Evolutionary conservation across 2,113 vertebrate genomes (phyloP).

Genomic region (Pterocles gutturalis): DNA sequence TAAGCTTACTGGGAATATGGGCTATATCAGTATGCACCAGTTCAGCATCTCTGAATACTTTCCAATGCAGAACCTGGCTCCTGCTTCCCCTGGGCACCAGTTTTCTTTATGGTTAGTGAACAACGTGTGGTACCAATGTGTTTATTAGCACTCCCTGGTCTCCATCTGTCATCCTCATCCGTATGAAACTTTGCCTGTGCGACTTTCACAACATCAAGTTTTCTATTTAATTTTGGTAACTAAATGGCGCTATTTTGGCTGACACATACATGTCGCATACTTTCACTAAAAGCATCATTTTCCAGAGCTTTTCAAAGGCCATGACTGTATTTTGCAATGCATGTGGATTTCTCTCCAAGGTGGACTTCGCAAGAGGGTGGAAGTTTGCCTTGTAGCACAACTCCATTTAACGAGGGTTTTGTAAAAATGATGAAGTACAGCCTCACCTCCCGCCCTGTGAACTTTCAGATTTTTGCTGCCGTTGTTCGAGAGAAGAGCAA

Average conservation of each 20-base stretch:
- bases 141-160: neutral
- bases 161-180: neutral
- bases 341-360: neutral
- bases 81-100: fast-evolving
- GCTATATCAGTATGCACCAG: neutral
- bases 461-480: neutral
- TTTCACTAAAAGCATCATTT: neutral
- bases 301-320: neutral
- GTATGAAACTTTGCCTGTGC: neutral
- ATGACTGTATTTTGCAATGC: neutral
- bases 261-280: too few relatives aligned
- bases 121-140: neutral
- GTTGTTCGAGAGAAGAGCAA: neutral
- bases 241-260: too few relatives aligned
- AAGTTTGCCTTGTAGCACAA: neutral
- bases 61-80: neutral
- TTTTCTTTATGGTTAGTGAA: neutral
- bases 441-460: neutral
- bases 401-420: neutral
- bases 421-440: neutral
- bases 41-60: neutral
- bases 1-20: neutral
- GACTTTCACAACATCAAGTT: neutral
- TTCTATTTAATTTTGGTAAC: too few relatives aligned
- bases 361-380: neutral